Evolutionary conservation across 2,888 invertebrate species (phyloP), one percentile per base, ranked within the genome.

Genomic region (Drosophila paracracens): DNA sequence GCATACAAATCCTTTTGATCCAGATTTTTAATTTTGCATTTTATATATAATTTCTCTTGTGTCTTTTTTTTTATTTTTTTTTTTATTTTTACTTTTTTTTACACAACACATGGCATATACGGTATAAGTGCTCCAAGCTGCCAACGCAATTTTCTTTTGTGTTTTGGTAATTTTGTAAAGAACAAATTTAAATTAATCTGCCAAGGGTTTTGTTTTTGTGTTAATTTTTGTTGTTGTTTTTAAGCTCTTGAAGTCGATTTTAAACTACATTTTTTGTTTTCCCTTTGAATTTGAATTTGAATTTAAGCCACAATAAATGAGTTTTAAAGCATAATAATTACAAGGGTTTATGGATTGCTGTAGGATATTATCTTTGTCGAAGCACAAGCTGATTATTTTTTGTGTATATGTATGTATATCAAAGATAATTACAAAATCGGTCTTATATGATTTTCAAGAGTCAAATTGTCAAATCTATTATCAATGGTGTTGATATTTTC

Each of bases 1-100:
- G 59, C 64, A 62, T 21, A 65, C 80, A 76, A 85, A 82, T 85
- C 85, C 89, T 85, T 86, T 87, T 87, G 86, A 87, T 87, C 89
- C 82, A 69, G 58, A 68, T 80, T 89, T 87, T 85, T 88, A 85
- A 84, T 88, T 85, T 78, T 33, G 43, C 69, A 81, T 80, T 80
- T 85, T 79, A 82, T 71, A 76, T 76, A 36, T 79, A 68, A 77
- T 77, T 71, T 79, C 31, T 74, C 40, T 70, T 33, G 76, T 71
- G 58, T 66, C 67, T 58, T 25, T 25, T 33, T 40, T 29, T 40
- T 36, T n/a, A n/a, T 40, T 50, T 56, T 51, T 16, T 35, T 57
- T 43, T 33, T 31, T 25, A 25, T 25, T n/a, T 35, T 52, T 10
- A 10, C 33, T 33, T 7, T 64, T 59, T 58, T 74, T 40, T 59